Evolutionary conservation across 2,888 invertebrate species (phyloP).

Genomic region (Hedya salicella): DNA sequence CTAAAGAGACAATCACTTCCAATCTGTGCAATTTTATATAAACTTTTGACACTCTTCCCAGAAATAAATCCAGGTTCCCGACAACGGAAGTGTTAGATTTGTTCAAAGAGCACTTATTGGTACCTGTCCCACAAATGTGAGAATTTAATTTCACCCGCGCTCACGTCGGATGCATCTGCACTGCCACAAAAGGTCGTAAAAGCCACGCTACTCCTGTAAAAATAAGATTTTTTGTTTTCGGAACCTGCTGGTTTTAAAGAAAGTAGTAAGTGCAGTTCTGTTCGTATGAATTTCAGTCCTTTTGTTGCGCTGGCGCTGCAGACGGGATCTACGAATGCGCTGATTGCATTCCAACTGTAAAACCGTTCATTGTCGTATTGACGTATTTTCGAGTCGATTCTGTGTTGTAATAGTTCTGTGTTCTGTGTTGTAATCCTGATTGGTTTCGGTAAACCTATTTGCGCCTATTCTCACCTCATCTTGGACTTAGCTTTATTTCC

Average conservation of each 20-base stretch:
- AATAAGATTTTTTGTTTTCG: neutral
- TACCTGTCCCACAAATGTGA: slow-evolving; percentile 19
- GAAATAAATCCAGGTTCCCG: neutral
- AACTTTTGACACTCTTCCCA: too few species aligned
- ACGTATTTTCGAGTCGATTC: neutral
- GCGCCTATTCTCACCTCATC: too few species aligned
- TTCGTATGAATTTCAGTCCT: neutral
- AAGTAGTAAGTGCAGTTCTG: neutral
- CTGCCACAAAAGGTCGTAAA: neutral
- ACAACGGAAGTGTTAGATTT: slow-evolving; percentile 14
- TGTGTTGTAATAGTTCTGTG: slow-evolving; percentile 2
- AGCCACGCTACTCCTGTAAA: neutral
- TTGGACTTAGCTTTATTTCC: too few species aligned
- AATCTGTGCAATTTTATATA: too few species aligned
- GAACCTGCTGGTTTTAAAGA: too few species aligned
- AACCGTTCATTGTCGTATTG: neutral
- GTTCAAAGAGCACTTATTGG: slow-evolving; percentile 22
- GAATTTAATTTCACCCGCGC: slow-evolving; percentile 26
- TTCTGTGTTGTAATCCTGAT: slow-evolving; percentile 13
- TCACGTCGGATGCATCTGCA: neutral
- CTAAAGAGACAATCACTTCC: too few species aligned
- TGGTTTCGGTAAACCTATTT: too few species aligned
- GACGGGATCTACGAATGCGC: slow-evolving; percentile 17
- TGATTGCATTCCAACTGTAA: slow-evolving; percentile 13
- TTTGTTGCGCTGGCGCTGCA: neutral